phyloP scores from a whole-genome alignment of 2,113 vertebrate genomes.

The Pampusana beccarii region DNA sequence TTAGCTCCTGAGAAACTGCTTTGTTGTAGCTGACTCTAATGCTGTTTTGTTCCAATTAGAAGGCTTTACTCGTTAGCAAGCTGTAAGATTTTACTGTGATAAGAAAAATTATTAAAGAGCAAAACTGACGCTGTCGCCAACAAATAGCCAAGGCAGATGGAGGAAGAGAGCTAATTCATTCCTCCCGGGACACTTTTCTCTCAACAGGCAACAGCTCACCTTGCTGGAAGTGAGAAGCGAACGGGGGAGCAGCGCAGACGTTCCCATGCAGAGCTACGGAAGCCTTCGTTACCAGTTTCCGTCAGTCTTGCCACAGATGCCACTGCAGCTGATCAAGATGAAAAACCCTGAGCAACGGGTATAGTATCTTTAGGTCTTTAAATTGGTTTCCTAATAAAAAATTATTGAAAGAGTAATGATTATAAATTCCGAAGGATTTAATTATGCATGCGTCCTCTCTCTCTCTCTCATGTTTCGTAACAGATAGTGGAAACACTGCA shows the following conservation, averaged over 20 bases:
- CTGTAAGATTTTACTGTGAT: neutral
- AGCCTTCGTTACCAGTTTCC: slow-evolving; percentile 72
- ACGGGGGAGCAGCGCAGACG: neutral
- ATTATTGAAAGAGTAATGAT: neutral
- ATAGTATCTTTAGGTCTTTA: neutral
- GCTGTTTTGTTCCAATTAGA: neutral
- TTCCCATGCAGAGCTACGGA: slow-evolving; percentile 67
- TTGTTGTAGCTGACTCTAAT: neutral
- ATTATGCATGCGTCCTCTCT: neutral
- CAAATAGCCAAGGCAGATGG: neutral
- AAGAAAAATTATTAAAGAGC: neutral
- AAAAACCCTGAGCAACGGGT: slow-evolving; percentile 77
- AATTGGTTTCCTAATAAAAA: neutral
- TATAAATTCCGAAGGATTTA: neutral
- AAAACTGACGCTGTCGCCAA: neutral
- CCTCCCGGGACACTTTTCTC: neutral
- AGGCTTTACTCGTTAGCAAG: neutral
- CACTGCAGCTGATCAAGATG: slow-evolving; percentile 73
- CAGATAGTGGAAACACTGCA: slow-evolving; percentile 81
- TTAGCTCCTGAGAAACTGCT: neutral
- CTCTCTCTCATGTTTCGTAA: neutral
- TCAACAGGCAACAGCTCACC: slow-evolving; percentile 76
- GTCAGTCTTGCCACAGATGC: slow-evolving; percentile 49
- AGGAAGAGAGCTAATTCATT: neutral
- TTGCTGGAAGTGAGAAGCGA: slow-evolving; percentile 71